Evolutionary conservation across 2,797 vertebrate genomes (phyloP).

Genomic region (Odontamblyopus lacepedii): DNA sequence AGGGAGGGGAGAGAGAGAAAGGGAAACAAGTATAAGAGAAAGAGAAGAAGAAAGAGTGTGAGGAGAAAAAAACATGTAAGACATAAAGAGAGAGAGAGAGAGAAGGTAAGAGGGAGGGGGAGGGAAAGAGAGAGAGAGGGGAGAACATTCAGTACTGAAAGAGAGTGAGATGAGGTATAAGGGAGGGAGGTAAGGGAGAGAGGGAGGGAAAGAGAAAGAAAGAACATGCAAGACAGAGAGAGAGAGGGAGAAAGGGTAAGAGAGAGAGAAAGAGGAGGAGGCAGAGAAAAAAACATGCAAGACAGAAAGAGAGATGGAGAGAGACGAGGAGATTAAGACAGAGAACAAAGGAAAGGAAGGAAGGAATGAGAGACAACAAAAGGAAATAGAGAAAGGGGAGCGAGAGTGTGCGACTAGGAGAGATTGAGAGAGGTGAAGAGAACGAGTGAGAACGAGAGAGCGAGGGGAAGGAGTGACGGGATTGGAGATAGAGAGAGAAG

Average conservation of each 20-base stretch:
- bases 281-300: neutral
- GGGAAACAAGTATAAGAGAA: too few relatives aligned
- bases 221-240: neutral
- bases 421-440: too few relatives aligned
- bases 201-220: neutral
- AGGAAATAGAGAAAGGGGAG: too few relatives aligned
- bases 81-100: too few relatives aligned
- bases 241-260: neutral
- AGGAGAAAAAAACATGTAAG: too few relatives aligned
- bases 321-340: neutral
- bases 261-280: neutral
- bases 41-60: too few relatives aligned
- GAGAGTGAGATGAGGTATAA: neutral
- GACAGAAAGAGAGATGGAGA: neutral
- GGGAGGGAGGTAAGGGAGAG: neutral
- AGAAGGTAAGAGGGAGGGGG: too few relatives aligned
- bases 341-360: neutral
- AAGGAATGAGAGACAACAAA: neutral
- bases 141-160: neutral
- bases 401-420: too few relatives aligned
- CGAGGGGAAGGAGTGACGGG: neutral
- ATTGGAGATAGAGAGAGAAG: neutral
- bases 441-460: neutral
- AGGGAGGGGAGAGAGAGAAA: slow-evolving; percentile 3
- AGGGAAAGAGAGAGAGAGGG: neutral